Percentiles rank a stretch among this genome's conserved stretches.
Evolutionary conservation across 2,113 vertebrate genomes (phyloP).

Genomic region (Eulemur macaco): DNA sequence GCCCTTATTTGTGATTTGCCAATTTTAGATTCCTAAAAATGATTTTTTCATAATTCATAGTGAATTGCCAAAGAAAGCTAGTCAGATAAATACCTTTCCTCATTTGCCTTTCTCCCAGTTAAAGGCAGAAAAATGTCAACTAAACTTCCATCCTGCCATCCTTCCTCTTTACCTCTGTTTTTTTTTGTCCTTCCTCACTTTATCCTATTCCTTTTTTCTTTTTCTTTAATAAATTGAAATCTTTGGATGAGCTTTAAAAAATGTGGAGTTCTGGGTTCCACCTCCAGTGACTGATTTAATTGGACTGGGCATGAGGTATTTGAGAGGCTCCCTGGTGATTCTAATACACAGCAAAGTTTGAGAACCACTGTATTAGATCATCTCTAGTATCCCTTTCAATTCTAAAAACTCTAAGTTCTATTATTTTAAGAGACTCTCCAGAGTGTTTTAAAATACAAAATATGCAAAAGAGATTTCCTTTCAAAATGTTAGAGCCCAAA

Average conservation of each 20-base stretch:
- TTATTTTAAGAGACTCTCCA: conserved; percentile 59
- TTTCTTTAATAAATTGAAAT: background rate
- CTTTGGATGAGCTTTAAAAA: background rate
- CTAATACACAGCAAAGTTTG: conserved; percentile 8
- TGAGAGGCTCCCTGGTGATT: conserved; percentile 35
- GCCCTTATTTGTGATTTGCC: background rate
- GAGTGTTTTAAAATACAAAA: conserved; percentile 62
- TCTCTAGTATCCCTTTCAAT: conserved; percentile 47
- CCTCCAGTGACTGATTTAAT: background rate
- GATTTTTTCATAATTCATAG: background rate
- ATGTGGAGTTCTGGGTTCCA: background rate
- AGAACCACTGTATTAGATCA: conserved; percentile 49
- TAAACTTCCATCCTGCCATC: background rate
- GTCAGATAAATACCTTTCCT: background rate
- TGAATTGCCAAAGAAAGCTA: background rate
- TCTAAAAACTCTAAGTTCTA: conserved; percentile 45
- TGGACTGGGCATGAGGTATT: background rate
- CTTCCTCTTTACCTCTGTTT: background rate
- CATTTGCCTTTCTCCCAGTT: background rate
- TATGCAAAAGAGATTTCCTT: conserved; percentile 45
- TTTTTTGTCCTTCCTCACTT: background rate
- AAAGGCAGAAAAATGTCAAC: background rate
- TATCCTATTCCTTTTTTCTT: background rate
- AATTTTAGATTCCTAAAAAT: background rate
- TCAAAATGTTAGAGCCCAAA: background rate